A percentile compares a stretch with the other conserved stretches of the same genome.
Conservation (phyloP, 2,113 vertebrate species). For the Phyllopteryx taeniolatus region DNA sequence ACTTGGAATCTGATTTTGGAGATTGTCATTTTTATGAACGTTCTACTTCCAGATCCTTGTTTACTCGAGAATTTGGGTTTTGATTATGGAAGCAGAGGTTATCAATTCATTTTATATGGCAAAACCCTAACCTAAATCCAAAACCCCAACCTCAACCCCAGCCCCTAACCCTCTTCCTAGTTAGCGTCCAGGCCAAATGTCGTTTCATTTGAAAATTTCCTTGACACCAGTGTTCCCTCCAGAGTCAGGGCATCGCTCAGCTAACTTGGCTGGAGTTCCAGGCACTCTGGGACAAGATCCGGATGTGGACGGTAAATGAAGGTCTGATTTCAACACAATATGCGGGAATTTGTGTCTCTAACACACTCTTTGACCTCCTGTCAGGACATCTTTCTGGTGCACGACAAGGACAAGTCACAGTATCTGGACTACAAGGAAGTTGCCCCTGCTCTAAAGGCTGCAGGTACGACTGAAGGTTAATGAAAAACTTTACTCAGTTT, state of each 20-base stretch:
- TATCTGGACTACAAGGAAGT: slow-evolving; percentile 68
- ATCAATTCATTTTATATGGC: background rate
- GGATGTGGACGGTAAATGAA: slow-evolving; percentile 67
- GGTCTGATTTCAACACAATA: background rate
- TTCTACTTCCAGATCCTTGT: too few species aligned
- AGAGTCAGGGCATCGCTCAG: slow-evolving; percentile 61
- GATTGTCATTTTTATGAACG: background rate
- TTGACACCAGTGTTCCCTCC: slow-evolving; percentile 43
- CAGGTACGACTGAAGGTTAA: slow-evolving; percentile 50
- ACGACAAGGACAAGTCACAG: slow-evolving; percentile 63
- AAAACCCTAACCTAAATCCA: background rate
- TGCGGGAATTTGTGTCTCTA: background rate
- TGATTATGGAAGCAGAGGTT: background rate
- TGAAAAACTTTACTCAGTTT: background rate
- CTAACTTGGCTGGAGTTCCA: slow-evolving; percentile 63
- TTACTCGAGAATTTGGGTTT: background rate
- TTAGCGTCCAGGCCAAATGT: background rate
- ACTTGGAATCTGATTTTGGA: background rate
- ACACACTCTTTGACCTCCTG: slow-evolving; percentile 4
- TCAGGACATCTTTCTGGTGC: slow-evolving; percentile 70
- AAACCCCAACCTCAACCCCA: background rate
- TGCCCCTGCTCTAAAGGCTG: slow-evolving; percentile 56
- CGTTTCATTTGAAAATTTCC: slow-evolving; percentile 7
- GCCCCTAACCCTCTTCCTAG: background rate
- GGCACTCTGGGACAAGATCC: slow-evolving; percentile 68